Conservation (phyloP, 2,888 invertebrate species). For the Euplexia lucipara region DNA sequence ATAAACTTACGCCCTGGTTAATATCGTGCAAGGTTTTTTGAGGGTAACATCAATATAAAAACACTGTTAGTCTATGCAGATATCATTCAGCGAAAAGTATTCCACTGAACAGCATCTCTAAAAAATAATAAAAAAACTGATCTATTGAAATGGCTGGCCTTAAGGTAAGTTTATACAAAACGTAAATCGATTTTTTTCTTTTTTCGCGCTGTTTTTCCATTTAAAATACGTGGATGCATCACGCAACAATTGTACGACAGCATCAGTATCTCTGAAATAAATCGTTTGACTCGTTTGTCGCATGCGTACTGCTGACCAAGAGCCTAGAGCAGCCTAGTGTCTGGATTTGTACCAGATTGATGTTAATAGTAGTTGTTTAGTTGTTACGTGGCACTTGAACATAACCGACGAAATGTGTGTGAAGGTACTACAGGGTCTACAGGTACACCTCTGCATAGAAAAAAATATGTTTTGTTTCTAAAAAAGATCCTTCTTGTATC, state of each 20-base stretch:
- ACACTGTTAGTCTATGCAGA: conserved; percentile 63
- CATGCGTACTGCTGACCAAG: no score
- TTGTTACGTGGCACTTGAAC: no score
- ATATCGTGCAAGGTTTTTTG: conserved; percentile 70
- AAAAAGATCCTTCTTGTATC: background rate
- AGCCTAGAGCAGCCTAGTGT: no score
- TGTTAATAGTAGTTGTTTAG: no score
- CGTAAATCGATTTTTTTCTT: conserved; percentile 15
- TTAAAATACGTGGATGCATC: background rate
- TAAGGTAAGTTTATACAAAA: conserved; percentile 60
- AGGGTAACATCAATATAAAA: conserved; percentile 76
- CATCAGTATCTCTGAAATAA: background rate
- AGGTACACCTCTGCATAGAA: no score
- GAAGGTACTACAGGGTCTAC: no score
- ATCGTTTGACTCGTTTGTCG: no score
- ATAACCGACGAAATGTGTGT: no score
- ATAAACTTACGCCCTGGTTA: conserved; percentile 62
- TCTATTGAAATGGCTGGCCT: conserved; percentile 59
- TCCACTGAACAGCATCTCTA: conserved; percentile 45
- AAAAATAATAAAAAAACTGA: conserved; percentile 17
- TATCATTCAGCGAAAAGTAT: conserved; percentile 70
- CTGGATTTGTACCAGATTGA: no score
- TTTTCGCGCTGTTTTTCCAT: background rate
- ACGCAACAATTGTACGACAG: background rate
- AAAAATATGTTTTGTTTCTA: no score